Evolutionary conservation across 2,888 invertebrate genomes (phyloP), one percentile per base, ranked within the genome.

Genomic region (Pristionchus maxplancki): DNA sequence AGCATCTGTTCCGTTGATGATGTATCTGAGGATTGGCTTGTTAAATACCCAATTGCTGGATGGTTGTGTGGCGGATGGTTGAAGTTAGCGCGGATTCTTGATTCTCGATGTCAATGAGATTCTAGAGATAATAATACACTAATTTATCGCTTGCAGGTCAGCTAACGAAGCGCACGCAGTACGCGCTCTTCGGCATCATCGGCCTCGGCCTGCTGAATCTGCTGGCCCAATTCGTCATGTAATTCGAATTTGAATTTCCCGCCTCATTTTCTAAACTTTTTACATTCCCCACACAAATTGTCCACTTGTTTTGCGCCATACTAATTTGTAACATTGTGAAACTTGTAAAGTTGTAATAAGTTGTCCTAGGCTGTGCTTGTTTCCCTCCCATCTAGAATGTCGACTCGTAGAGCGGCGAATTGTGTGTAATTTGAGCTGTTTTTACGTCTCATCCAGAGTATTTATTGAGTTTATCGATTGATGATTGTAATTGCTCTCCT

Each of bases 151-250:
- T 13, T 87, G 0, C 86, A 87, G 86, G 81, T 1, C 20, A 37
- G 24, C 8, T 88, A 17, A 53, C 78, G 67, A 40, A 62, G 50
- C 81, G 88, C 0, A 53, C 53, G 71, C 96, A 1, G 95, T 97
- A 83, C 81, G 78, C 62, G 20, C 97, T 97, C 95, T 93, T 95
- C 20, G 91, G 95, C 37, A 96, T 98, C 88, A 96, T 97, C 24
- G 88, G 96, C 0, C 95, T 97, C 62, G 98, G 97, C 0, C 95
- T 96, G 3, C 95, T 96, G 13, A 98, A 97, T 95, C 96, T 98
- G 87, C 91, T 97, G 0, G 96, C 97, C 92, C 98, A 98, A 95
- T 97, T 98, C 89, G 88, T 94, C 58, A 90, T 94, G 90, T 67
- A 40, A 44, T 78, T 44, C 20, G 31, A 28, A 81, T n/a, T 83